phyloP scores from a whole-genome alignment of 1,140 invertebrate species.

The Drosophila fuyamai region DNA sequence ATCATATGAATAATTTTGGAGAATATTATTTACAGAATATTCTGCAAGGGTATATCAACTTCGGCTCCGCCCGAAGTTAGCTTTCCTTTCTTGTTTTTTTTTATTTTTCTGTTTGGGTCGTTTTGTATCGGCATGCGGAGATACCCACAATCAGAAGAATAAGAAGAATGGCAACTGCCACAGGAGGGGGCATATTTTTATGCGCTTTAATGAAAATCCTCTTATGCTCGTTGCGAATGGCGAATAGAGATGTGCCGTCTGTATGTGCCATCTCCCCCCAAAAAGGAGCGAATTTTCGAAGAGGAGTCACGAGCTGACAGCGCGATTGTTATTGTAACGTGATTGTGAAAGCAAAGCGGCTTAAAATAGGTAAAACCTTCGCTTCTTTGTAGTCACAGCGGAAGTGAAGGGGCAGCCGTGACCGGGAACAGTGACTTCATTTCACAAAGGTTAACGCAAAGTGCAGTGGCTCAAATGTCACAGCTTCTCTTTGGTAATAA shows the following conservation, averaged over 20 bases:
- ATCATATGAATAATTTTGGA: too few relatives aligned
- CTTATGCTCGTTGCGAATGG: constrained; percentile 55
- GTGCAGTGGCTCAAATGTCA: too few relatives aligned
- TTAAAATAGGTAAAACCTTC: constrained; percentile 37
- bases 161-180: constrained; percentile 46
- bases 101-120: not conserved
- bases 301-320: constrained; percentile 28
- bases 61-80: too few relatives aligned
- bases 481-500: too few relatives aligned
- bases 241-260: constrained; percentile 42
- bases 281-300: not conserved
- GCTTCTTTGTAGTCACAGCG: constrained; percentile 1
- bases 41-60: too few relatives aligned
- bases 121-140: constrained; percentile 57
- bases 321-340: constrained; percentile 51
- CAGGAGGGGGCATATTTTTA: constrained; percentile 59
- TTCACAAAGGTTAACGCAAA: not conserved
- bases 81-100: not conserved
- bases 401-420: not conserved
- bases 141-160: constrained; percentile 55
- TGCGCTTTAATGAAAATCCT: constrained; percentile 81
- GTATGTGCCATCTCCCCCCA: not conserved
- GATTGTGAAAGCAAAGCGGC: constrained; percentile 48
- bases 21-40: too few relatives aligned
- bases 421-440: constrained; percentile 13